Evolutionary conservation across 2,888 invertebrate species (phyloP).

Genomic region (Macrophya alboannulata): DNA sequence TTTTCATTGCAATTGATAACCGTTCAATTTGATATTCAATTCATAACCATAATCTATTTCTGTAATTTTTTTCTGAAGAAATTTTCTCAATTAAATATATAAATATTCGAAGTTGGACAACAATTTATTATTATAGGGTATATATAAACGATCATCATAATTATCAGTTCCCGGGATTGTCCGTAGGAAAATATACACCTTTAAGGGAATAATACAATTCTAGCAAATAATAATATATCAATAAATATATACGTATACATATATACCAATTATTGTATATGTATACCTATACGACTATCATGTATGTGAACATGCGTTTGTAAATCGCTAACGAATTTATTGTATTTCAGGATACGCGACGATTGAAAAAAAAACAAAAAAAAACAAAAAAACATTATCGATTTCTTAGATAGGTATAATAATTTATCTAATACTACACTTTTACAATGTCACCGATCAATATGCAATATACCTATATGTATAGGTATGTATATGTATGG

Average conservation of each 20-base stretch:
- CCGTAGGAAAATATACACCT: slow-evolving; percentile 33
- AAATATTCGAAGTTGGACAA: slow-evolving; percentile 24
- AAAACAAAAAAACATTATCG: no score
- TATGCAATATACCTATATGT: no score
- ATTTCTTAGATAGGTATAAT: not conserved
- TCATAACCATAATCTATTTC: slow-evolving; percentile 21
- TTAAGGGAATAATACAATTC: slow-evolving; percentile 10
- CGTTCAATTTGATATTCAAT: not conserved
- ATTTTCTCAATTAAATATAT: slow-evolving; percentile 31
- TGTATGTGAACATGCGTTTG: slow-evolving; percentile 15
- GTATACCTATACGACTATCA: not conserved
- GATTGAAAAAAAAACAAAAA: not conserved
- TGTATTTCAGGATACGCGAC: slow-evolving; percentile 15
- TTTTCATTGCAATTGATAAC: slow-evolving; percentile 31
- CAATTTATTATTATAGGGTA: not conserved
- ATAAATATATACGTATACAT: not conserved
- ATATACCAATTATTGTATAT: not conserved
- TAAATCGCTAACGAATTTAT: slow-evolving; percentile 33
- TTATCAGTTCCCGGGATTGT: not conserved
- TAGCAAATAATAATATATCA: not conserved
- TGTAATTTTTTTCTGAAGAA: not conserved
- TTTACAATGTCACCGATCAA: not conserved
- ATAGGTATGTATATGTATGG: not conserved
- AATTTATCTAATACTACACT: not conserved
- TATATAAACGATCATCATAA: no score